Evolutionary conservation across 2,888 invertebrate species (phyloP).

Genomic region (Abscondita cerata): DNA sequence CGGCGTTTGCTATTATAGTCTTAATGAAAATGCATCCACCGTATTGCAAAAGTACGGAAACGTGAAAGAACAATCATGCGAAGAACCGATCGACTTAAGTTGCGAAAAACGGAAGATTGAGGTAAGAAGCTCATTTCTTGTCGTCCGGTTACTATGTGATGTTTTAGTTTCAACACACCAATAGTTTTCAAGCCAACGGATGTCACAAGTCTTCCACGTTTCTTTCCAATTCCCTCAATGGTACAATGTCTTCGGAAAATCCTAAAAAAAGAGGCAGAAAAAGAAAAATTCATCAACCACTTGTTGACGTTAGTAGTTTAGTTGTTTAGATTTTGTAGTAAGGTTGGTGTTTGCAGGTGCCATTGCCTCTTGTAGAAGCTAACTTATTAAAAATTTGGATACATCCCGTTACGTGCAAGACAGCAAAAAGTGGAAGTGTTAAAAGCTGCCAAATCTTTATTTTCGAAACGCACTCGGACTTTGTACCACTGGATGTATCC

Average conservation of each 20-base stretch:
- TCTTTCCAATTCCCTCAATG: no score
- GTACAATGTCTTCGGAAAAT: background rate
- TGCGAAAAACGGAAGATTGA: slow-evolving; percentile 19
- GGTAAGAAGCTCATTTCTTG: background rate
- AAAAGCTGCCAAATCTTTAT: slow-evolving; percentile 58
- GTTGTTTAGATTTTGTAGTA: background rate
- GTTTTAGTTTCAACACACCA: background rate
- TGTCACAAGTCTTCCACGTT: background rate
- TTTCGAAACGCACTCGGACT: slow-evolving; percentile 59
- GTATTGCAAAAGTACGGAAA: background rate
- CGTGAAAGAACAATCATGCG: background rate
- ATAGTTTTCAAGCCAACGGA: background rate
- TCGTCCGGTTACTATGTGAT: no score
- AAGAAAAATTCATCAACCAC: slow-evolving; percentile 15
- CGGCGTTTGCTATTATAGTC: background rate
- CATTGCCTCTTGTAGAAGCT: slow-evolving; percentile 5
- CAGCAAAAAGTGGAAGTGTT: slow-evolving; percentile 51
- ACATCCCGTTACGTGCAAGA: slow-evolving; percentile 15
- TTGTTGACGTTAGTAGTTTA: background rate
- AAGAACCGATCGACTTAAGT: slow-evolving; percentile 39
- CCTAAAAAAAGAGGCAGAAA: slow-evolving; percentile 33
- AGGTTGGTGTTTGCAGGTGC: background rate
- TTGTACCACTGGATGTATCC: slow-evolving; percentile 61
- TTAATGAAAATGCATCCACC: background rate
- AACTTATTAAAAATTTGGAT: background rate